These are phyloP conservation scores for Microdon myrmicae DNA, from an alignment of 2,888 invertebrate genomes.

Conservation along the genomic window DNA sequence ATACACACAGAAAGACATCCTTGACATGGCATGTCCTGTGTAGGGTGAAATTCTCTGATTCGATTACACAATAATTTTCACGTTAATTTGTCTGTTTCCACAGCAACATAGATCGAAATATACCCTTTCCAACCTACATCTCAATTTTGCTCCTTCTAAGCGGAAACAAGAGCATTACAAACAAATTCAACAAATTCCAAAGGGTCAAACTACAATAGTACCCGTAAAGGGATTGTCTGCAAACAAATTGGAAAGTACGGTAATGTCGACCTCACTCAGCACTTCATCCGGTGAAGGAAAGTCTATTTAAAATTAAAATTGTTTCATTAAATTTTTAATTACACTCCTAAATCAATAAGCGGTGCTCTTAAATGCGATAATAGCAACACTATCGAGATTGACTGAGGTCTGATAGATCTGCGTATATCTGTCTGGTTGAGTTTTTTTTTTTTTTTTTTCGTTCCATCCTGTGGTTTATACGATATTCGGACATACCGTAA, in stretches of 20 bases:
- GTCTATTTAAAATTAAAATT: conserved; percentile 51
- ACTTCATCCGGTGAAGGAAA: conserved; percentile 21
- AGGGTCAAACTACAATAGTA: background rate
- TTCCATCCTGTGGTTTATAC: background rate
- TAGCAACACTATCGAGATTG: conserved; percentile 23
- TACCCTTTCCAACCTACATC: conserved; percentile 10
- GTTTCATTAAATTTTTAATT: conserved; percentile 53
- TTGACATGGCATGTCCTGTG: conserved; percentile 1
- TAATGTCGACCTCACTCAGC: conserved; percentile 4
- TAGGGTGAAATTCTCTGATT: conserved; percentile 22
- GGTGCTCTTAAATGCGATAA: conserved; percentile 38
- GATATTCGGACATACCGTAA: conserved; percentile 15
- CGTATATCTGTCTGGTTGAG: background rate
- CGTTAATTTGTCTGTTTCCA: conserved; percentile 8
- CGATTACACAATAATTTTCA: conserved; percentile 32
- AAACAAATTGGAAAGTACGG: conserved; percentile 8
- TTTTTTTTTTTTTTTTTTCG: background rate
- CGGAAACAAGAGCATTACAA: too few relatives aligned
- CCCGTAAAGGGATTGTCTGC: too few relatives aligned
- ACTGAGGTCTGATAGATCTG: conserved; percentile 19
- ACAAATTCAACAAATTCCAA: background rate
- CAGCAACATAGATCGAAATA: conserved; percentile 21
- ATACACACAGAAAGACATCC: conserved; percentile 5
- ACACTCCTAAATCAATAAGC: conserved; percentile 51
- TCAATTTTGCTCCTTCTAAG: conserved; percentile 6